Base-by-base conservation (phyloP, 2,113 vertebrate species). In the Sorex araneus region DNA sequence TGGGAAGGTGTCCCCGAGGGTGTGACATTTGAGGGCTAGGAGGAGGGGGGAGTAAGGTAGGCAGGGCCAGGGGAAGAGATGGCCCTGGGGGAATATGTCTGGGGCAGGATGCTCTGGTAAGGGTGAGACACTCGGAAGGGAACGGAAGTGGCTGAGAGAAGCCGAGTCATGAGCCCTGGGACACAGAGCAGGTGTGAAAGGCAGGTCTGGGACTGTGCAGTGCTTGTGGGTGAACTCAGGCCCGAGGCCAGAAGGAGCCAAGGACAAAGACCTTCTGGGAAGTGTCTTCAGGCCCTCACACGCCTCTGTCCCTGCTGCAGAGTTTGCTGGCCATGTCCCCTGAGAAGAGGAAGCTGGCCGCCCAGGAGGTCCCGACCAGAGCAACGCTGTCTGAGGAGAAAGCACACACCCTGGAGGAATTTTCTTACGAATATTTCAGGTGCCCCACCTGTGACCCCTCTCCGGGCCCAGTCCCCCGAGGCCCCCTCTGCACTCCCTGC, bases 341-440 rank as follows among this genome's bases (percentile, higher is more conserved):
- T 23, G 99, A 99, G 89, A 98, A 99, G 96, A 98, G 99, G 97
- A 99, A 98, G 93, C 94, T 97, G 94, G 96, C 94, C 1, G 97
- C 96, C 82, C 97, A 95, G 80, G 98, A 96, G 40, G 95, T 94
- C 8, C 91, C 2, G 21, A 18, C 77, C 2, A 57, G 97, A 0
- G 95, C 97, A 50, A 71, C 76, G 2, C 89, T 76, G 0, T 93
- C 94, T 6, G 97, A 97, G 2, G 75, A 98, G 86, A 97, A 98
- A 87, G 98, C 94, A 0, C 97, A 98, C 64, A 98, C 99, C 0
- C 97, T 99, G 70, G 99, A 99, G 91, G 99, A 99, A 75, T 99
- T 98, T 96, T 98, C 99, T 90, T 95, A 98, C 0, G 97, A 99
- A 89, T 98, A 98, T 90, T 99, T 99, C 97, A 99, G 99, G 99